These are phyloP conservation scores for Pterocles burchelli DNA, from an alignment of 2,113 vertebrate genomes.

Conservation along the genomic window DNA sequence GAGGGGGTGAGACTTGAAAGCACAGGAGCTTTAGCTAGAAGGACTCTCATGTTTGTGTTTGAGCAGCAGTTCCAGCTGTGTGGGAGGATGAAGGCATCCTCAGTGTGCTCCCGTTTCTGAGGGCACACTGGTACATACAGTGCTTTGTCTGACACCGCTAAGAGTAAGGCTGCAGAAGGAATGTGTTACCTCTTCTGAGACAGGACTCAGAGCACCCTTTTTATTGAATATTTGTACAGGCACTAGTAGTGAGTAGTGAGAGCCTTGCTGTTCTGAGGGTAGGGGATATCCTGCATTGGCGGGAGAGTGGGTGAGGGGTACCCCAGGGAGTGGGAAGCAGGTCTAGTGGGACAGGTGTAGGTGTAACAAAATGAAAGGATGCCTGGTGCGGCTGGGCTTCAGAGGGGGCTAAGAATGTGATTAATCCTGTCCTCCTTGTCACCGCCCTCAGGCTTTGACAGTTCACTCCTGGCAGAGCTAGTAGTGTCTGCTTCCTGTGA, in stretches of 20 bases:
- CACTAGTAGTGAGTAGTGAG: neutral
- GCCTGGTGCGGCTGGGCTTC: neutral
- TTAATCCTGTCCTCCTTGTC: neutral
- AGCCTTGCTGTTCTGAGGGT: neutral
- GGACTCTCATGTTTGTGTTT: neutral
- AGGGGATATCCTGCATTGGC: neutral
- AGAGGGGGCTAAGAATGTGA: neutral
- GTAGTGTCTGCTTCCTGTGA: neutral
- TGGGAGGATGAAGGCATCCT: neutral
- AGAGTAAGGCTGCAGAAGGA: neutral
- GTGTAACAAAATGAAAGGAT: neutral
- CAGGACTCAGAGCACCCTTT: neutral
- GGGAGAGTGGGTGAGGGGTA: neutral
- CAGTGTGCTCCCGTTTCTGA: rapidly evolving
- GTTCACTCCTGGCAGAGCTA: neutral
- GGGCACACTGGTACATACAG: neutral
- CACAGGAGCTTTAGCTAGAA: neutral
- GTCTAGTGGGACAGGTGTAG: neutral
- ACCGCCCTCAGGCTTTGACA: neutral
- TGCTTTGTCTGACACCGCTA: rapidly evolving
- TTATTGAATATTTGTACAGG: rapidly evolving
- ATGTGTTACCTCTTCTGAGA: neutral
- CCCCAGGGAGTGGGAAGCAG: neutral
- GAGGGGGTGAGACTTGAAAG: neutral
- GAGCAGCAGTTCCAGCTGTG: neutral